Evolutionary conservation across 2,797 vertebrate genomes (phyloP).

Genomic region (Sebastes hubbsi): DNA sequence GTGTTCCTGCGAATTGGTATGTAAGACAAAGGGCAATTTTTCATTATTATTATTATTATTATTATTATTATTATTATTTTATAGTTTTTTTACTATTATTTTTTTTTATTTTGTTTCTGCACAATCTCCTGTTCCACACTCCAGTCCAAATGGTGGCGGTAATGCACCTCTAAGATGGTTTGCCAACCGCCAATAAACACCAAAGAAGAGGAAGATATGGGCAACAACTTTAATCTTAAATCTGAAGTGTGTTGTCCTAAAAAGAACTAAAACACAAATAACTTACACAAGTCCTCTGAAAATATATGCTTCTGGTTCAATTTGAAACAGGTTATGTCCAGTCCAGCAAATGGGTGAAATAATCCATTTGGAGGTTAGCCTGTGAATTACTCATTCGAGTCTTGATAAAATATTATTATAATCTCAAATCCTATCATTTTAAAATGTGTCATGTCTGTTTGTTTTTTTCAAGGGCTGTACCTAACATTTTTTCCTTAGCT

Average conservation of each 20-base stretch:
- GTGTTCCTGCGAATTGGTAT: conserved; percentile 86
- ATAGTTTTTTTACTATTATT: too few relatives aligned
- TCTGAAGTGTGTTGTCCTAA: background rate
- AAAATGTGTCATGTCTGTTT: background rate
- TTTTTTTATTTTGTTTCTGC: too few relatives aligned
- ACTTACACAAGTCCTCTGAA: too few relatives aligned
- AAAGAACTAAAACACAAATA: background rate
- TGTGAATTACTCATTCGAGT: background rate
- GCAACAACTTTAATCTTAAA: background rate
- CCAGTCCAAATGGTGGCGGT: too few relatives aligned
- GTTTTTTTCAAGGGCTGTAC: background rate
- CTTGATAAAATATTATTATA: background rate
- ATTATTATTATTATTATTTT: too few relatives aligned
- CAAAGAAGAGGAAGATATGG: too few relatives aligned
- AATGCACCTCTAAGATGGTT: too few relatives aligned
- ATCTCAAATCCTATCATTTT: background rate
- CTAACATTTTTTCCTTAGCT: background rate
- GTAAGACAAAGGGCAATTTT: conserved; percentile 1
- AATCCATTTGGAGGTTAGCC: too few relatives aligned
- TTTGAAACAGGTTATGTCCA: background rate
- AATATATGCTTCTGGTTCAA: background rate
- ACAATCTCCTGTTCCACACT: too few relatives aligned
- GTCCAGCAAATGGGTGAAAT: background rate
- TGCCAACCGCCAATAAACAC: too few relatives aligned
- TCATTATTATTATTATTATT: too few relatives aligned